These are phyloP conservation scores for Zygaena filipendulae DNA, from an alignment of 2,888 invertebrate genomes.

Conservation along the genomic window DNA sequence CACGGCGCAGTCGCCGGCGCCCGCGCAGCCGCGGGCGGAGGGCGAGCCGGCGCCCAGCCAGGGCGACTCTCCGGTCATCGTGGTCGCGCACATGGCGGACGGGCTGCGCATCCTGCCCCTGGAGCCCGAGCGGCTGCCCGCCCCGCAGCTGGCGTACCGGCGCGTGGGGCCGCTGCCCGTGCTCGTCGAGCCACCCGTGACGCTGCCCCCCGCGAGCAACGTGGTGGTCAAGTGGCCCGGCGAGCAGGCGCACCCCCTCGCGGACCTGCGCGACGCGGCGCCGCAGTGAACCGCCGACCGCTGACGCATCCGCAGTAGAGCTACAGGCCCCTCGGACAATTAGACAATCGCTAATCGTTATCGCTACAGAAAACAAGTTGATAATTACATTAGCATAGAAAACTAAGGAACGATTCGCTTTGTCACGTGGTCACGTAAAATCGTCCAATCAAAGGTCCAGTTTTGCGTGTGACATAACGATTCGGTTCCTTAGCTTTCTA, in stretches of 20 bases:
- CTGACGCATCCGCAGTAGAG: constrained; percentile 15
- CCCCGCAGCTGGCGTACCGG: constrained; percentile 35
- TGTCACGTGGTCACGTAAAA: too few relatives aligned
- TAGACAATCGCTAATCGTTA: too few relatives aligned
- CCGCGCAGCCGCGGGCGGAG: constrained; percentile 40
- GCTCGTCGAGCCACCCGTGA: constrained; percentile 52
- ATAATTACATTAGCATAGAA: too few relatives aligned
- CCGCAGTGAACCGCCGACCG: constrained; percentile 34
- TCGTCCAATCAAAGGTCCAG: too few relatives aligned
- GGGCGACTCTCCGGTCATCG: constrained; percentile 34
- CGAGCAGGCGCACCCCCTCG: constrained; percentile 36
- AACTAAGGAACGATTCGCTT: too few relatives aligned
- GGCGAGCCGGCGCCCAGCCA: constrained; percentile 39
- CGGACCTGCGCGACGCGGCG: constrained; percentile 41
- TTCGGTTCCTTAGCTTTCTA: too few relatives aligned
- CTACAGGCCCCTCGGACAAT: too few relatives aligned
- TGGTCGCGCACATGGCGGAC: constrained; percentile 34
- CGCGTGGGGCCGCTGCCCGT: constrained; percentile 46
- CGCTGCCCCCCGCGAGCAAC: constrained; percentile 38
- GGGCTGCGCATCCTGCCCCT: constrained; percentile 22
- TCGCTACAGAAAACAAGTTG: too few relatives aligned
- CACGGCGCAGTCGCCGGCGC: constrained; percentile 34
- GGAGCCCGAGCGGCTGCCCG: constrained; percentile 23
- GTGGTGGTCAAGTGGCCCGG: constrained; percentile 56
- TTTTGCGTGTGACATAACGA: too few relatives aligned